These are phyloP conservation scores for Hyperoplus lanceolatus DNA, from an alignment of 2,797 vertebrate species.

Conservation along the genomic window DNA sequence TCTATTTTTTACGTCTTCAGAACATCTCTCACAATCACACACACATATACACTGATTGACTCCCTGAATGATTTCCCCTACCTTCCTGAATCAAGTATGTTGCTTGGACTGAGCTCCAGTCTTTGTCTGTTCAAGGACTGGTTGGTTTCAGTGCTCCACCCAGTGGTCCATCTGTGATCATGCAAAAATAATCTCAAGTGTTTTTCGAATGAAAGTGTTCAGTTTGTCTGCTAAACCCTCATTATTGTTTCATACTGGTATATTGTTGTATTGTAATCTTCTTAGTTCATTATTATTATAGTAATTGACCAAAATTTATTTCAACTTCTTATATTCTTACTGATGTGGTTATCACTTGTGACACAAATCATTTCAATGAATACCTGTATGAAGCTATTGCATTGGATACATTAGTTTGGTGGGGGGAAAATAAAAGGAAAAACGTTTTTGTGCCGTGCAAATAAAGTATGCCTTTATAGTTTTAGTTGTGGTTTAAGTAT, in stretches of 20 bases:
- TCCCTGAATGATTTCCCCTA: not conserved
- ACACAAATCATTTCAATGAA: not conserved
- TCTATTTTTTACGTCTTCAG: slow-evolving; percentile 3
- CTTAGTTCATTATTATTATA: not conserved
- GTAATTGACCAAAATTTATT: not conserved
- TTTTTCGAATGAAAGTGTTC: not conserved
- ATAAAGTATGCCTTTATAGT: not conserved
- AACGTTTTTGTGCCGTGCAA: not conserved
- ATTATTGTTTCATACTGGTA: not conserved
- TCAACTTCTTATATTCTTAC: not conserved
- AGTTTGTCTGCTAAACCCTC: slow-evolving; percentile 7
- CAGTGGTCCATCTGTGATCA: slow-evolving; percentile 52
- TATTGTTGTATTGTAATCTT: not conserved
- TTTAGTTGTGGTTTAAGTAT: not conserved
- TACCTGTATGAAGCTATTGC: not conserved
- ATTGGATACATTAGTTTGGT: not conserved
- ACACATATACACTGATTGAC: not conserved
- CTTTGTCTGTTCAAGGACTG: slow-evolving; percentile 3
- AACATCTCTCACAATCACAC: slow-evolving; percentile 4
- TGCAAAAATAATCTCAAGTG: slow-evolving; percentile 25
- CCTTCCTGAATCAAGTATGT: not conserved
- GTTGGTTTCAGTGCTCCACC: slow-evolving; percentile 60
- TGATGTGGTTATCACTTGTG: too few species aligned
- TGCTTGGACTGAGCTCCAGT: not conserved
- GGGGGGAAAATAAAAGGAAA: too few species aligned